Conservation (phyloP, 1,140 invertebrate genomes). For the Leptopilina clavipes region DNA sequence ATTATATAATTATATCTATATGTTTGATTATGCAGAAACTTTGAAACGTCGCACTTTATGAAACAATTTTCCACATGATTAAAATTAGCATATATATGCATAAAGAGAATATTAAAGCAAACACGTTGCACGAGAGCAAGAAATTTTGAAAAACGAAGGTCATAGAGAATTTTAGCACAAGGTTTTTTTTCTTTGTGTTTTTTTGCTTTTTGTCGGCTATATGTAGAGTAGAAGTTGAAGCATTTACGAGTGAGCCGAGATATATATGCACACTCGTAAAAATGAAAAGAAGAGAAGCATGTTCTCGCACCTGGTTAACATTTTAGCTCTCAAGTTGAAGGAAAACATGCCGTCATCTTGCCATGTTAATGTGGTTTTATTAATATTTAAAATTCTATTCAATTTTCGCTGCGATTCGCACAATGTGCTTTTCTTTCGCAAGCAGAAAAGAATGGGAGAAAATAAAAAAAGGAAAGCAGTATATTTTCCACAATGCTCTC, state of each 20-base stretch:
- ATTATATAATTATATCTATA: constrained; percentile 5
- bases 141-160: constrained; percentile 1
- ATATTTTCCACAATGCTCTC: neutral
- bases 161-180: neutral
- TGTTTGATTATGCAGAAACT: neutral
- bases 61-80: constrained; percentile 2
- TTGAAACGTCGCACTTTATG: neutral
- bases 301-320: constrained; percentile 14
- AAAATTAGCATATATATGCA: constrained; percentile 10
- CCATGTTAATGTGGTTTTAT: neutral
- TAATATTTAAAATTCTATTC: constrained; percentile 5
- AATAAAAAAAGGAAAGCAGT: neutral
- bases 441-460: too few species aligned
- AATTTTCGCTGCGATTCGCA: constrained; percentile 3
- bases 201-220: neutral
- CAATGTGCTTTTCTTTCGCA: neutral
- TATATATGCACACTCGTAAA: neutral
- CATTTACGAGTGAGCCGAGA: neutral
- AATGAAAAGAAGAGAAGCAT: constrained; percentile 17
- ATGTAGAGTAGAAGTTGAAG: neutral
- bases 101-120: neutral
- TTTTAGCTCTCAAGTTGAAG: neutral
- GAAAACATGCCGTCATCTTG: neutral
- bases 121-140: neutral
- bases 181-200: neutral